Base-by-base conservation (phyloP, 1,140 invertebrate genomes). In the Megalonaias nervosa region DNA sequence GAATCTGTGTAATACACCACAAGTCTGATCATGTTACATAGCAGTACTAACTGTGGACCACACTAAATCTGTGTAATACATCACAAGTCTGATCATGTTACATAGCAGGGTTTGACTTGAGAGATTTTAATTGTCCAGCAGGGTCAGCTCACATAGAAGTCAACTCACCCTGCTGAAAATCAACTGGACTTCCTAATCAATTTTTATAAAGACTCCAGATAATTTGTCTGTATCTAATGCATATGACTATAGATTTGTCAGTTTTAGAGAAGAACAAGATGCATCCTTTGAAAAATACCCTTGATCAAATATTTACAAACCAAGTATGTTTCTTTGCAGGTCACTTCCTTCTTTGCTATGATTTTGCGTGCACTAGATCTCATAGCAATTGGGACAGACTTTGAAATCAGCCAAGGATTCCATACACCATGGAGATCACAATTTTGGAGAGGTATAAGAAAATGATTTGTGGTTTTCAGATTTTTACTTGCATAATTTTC, bases 361-460 rank as follows among this genome's bases (percentile, higher is more conserved):
- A 74, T 85, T 13, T 67, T 87, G 75, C 75, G 86, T 65, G 65
- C 82, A 19, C 67, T 86, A 48, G 85, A 87, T 77, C 38, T 86
- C n/a, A 79, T 73, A 26, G 85, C 86, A 15, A 82, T 81, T 26
- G 80, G 64, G 11, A 76, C 80, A 67, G 77, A 84, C 21, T 87
- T 89, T 81, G 82, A 84, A 65, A 87, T 89, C 71, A 87, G 84
- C 66, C 81, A 83, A 75, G 85, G 85, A 17, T 89, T 87, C 67
- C 76, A 85, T 16, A 80, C 82, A 31, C 71, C 72, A 66, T 89
- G 87, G 87, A 74, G 85, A 48, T 86, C 86, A 76, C 87, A 89
- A 81, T 81, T 81, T 31, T 84, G 82, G 82, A 79, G 81, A 75
- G 80, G 82, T 84, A 77, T 61, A 11, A 48, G 0, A 48, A 48